phyloP scores from a whole-genome alignment of 2,888 invertebrate genomes.

The Acanthosoma haemorrhoidale region DNA sequence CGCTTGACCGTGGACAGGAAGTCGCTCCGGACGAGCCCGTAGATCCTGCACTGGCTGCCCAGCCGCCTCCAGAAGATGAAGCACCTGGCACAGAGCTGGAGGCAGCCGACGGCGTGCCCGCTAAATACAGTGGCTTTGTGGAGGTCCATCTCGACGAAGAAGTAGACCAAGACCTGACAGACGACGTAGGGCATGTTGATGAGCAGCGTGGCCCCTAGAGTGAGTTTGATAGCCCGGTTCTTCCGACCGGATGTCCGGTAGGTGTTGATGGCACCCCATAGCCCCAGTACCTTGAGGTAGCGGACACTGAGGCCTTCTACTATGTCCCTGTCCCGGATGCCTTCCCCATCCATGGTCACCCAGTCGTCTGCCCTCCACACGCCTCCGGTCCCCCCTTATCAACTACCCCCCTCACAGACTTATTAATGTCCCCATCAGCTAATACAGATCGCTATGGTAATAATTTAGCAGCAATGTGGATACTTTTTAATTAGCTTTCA shows the following conservation, averaged over 20 bases:
- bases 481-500: neutral
- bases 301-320: neutral
- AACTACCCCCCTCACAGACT: neutral
- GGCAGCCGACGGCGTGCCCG: neutral
- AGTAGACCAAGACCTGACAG: neutral
- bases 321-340: neutral
- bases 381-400: too few relatives aligned
- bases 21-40: neutral
- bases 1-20: neutral
- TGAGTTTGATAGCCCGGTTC: neutral
- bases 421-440: neutral
- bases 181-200: neutral
- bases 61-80: neutral
- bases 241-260: neutral
- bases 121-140: neutral
- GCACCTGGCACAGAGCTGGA: neutral
- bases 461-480: neutral
- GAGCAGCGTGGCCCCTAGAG: neutral
- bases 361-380: too few relatives aligned
- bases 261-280: neutral
- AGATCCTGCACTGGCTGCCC: neutral
- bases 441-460: neutral
- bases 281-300: neutral
- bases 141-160: neutral
- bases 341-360: too few relatives aligned